Evolutionary conservation across 2,797 vertebrate species (phyloP), one percentile per base, ranked within the genome.

Genomic region (Smutsia gigantea): DNA sequence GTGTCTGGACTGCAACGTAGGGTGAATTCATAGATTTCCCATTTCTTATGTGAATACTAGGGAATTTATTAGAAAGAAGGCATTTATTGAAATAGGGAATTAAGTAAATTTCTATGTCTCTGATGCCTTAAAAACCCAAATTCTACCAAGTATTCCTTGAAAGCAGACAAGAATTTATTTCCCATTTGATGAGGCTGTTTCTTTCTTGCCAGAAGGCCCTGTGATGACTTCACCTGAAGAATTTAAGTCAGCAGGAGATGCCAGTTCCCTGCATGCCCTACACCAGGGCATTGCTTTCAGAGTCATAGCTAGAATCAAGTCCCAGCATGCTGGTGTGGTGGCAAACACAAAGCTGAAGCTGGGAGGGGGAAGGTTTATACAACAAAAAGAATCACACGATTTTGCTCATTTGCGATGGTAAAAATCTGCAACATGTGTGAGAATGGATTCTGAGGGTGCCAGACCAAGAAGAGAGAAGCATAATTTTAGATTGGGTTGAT

Each of bases 401-500:
- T 75, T 94, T 94, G 77, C 90, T 93, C 78, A 83, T 95, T 95
- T 95, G n/a, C 2, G 5, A 90, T 78, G 75, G 61, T 37, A 82
- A 71, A 93, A 93, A 27, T 64, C 72, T 92, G 18, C 46, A 89
- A 53, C 87, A 57, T 85, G 71, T 72, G 77, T 85, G 64, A 69
- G 71, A 69, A 92, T 71, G 90, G 72, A 93, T 95, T 81, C 55
- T 4, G 8, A 66, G 34, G 59, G 37, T 87, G 87, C 83, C 68
- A 85, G 89, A 78, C 69, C 77, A 83, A 11, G 34, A 82, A 94
- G 75, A 72, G 42, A 87, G 81, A 94, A 81, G 71, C 14, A 2
- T 85, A 84, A 92, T 93, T 97, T 95, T 95, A 94, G 87, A 87
- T 49, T 17, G 11, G 31, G 37, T 87, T 90, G 90, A 84, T 82